Percentiles rank a stretch among this genome's conserved stretches.
Evolutionary conservation across 2,797 vertebrate genomes (phyloP).

Genomic region (Hypotaenidia okinawae): DNA sequence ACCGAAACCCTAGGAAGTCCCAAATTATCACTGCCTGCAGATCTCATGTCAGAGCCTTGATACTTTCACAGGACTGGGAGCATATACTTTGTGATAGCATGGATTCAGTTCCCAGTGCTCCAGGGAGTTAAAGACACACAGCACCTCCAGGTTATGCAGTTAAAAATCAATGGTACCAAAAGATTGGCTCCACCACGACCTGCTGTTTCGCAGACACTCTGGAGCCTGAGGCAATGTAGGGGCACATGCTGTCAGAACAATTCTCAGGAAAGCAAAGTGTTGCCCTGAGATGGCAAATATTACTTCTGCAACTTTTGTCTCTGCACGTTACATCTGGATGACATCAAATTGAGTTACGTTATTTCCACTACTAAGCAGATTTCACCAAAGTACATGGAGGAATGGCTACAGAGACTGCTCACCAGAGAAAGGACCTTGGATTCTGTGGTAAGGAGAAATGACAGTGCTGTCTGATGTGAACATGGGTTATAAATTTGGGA

Average conservation of each 20-base stretch:
- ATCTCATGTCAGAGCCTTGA: not conserved
- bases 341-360: not conserved
- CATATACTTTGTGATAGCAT: not conserved
- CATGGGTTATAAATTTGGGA: not conserved
- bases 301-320: not conserved
- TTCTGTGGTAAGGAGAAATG: not conserved
- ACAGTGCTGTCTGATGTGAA: not conserved
- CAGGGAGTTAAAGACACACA: not conserved
- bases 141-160: not conserved
- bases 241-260: not conserved
- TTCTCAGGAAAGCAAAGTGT: not conserved
- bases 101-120: not conserved
- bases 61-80: not conserved
- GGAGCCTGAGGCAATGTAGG: not conserved
- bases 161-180: not conserved
- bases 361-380: not conserved
- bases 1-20: not conserved
- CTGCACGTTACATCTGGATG: not conserved
- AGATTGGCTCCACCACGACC: not conserved
- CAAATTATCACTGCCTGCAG: not conserved
- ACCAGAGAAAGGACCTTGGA: not conserved
- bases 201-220: not conserved
- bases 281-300: not conserved
- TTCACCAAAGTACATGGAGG: not conserved
- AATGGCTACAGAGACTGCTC: not conserved